Evolutionary conservation across 2,113 vertebrate species (phyloP).

Genomic region (Uria lomvia): DNA sequence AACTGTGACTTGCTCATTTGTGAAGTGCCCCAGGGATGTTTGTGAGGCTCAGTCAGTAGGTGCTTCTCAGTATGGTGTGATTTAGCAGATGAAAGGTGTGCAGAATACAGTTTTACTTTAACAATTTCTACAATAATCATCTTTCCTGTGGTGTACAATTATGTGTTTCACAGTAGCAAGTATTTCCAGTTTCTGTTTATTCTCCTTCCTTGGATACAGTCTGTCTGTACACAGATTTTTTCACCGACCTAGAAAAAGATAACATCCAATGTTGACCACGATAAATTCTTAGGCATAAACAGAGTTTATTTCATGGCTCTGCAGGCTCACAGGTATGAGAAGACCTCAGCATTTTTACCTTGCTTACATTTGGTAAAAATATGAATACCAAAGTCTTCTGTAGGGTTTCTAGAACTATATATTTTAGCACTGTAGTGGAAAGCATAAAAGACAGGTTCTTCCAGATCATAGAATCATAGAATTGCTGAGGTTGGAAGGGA

Average conservation of each 20-base stretch:
- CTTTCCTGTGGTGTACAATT: constrained; percentile 25
- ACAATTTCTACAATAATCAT: neutral
- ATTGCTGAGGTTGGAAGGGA: no score
- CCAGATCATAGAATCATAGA: neutral
- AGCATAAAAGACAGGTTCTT: neutral
- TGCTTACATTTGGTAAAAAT: neutral
- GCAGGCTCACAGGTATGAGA: neutral
- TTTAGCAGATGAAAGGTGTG: neutral
- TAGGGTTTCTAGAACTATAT: neutral
- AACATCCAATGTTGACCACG: neutral
- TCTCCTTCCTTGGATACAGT: neutral
- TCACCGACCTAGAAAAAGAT: neutral
- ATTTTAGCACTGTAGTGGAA: neutral
- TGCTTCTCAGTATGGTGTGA: neutral
- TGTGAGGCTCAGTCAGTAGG: neutral
- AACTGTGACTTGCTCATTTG: neutral
- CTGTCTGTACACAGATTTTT: neutral
- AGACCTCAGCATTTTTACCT: neutral
- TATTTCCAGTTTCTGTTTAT: constrained; percentile 1
- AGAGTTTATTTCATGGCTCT: neutral
- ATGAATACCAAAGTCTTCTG: neutral
- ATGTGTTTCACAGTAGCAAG: neutral
- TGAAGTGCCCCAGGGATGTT: neutral
- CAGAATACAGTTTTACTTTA: neutral
- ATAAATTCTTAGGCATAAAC: neutral